Conservation (phyloP, 1,140 invertebrate species). For the Habropoda laboriosa region DNA sequence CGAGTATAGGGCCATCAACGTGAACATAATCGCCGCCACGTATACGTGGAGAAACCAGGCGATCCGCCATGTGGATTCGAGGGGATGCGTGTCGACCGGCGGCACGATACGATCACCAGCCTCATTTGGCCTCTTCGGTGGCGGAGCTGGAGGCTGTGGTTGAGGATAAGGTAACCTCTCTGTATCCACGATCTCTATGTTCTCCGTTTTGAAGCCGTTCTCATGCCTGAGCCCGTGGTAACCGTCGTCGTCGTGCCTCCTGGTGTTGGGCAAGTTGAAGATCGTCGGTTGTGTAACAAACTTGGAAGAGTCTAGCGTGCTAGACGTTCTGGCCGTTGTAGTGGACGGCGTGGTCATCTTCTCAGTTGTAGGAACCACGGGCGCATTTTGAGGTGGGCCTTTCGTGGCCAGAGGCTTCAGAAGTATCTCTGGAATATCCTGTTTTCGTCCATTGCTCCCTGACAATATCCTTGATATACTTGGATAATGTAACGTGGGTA, state of each 20-base stretch:
- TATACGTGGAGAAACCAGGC: slow-evolving; percentile 96
- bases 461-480: slow-evolving; percentile 91
- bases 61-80: slow-evolving; percentile 86
- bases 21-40: slow-evolving; percentile 90
- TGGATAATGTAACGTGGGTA: slow-evolving; percentile 85
- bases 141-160: slow-evolving; percentile 73
- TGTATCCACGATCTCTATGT: slow-evolving; percentile 75
- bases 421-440: slow-evolving; percentile 89
- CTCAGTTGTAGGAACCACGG: slow-evolving; percentile 66
- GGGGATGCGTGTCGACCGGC: slow-evolving; percentile 68
- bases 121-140: slow-evolving; percentile 66
- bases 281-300: slow-evolving; percentile 75
- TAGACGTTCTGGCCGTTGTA: slow-evolving; percentile 17
- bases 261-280: slow-evolving; percentile 77
- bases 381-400: slow-evolving; percentile 72
- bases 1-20: slow-evolving; percentile 90
- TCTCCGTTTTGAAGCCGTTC: slow-evolving; percentile 72
- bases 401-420: slow-evolving; percentile 87
- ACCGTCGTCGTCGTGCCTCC: slow-evolving; percentile 67
- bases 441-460: slow-evolving; percentile 90
- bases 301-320: slow-evolving; percentile 43
- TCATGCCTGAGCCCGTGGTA: slow-evolving; percentile 67
- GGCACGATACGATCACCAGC: slow-evolving; percentile 63
- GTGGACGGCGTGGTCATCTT: slow-evolving; percentile 55
- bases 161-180: slow-evolving; percentile 76